Percentiles rank a stretch among this genome's conserved stretches.
phyloP scores from a whole-genome alignment of 2,888 invertebrate genomes.

The Dryomyza anilis region DNA sequence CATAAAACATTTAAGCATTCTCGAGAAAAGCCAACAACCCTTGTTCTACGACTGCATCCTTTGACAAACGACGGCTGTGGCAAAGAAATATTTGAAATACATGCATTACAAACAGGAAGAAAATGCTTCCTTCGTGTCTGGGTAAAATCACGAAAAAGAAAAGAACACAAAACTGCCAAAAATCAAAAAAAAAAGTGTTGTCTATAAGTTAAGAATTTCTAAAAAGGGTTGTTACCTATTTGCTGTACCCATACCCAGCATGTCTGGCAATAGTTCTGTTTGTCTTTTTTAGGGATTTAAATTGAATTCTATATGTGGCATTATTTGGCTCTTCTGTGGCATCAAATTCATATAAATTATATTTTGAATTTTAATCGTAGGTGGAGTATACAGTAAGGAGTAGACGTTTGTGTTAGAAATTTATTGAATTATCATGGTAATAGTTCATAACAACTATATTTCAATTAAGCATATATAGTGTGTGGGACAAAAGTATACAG shows the following conservation, averaged over 20 bases:
- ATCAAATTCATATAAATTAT: conserved; percentile 4
- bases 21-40: too few relatives aligned
- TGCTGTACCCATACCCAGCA: conserved; percentile 35
- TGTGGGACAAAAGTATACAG: too few relatives aligned
- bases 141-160: neutral
- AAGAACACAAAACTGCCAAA: neutral
- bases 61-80: conserved; percentile 25
- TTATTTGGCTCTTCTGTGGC: conserved; percentile 7
- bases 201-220: conserved; percentile 13
- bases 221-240: too few relatives aligned
- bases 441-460: conserved; percentile 31
- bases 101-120: conserved; percentile 39
- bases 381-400: too few relatives aligned
- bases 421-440: conserved; percentile 31
- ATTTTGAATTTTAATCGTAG: too few relatives aligned
- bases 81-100: conserved; percentile 51
- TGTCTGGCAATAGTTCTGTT: conserved; percentile 28
- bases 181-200: too few relatives aligned
- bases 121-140: neutral
- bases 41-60: neutral
- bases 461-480: too few relatives aligned
- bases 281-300: conserved; percentile 21
- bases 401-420: too few relatives aligned
- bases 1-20: too few relatives aligned
- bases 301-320: neutral